A percentile compares a stretch with the other conserved stretches of the same genome.
These are phyloP conservation scores for Drosophila obscura DNA, from an alignment of 1,140 invertebrate genomes.

Conservation along the genomic window DNA sequence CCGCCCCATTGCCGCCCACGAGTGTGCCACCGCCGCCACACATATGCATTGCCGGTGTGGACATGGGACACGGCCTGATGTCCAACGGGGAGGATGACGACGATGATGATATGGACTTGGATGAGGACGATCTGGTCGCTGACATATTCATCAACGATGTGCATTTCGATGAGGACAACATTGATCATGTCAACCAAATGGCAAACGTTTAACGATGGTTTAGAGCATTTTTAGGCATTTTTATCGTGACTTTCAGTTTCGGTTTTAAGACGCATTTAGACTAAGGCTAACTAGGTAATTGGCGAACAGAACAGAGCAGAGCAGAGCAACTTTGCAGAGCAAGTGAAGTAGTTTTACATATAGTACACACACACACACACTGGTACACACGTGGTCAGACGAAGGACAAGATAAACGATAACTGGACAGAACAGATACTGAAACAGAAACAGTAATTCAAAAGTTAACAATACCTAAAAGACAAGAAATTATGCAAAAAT, in stretches of 20 bases:
- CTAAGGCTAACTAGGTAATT: constrained; percentile 54
- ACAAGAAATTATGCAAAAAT: constrained; percentile 79
- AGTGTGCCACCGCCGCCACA: constrained; percentile 82
- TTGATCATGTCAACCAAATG: constrained; percentile 81
- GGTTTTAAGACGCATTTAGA: constrained; percentile 67
- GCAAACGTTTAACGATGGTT: constrained; percentile 81
- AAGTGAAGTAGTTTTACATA: constrained; percentile 37
- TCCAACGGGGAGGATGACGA: constrained; percentile 76
- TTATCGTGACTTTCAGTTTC: constrained; percentile 73
- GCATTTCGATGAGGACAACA: constrained; percentile 81
- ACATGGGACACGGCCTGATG: constrained; percentile 69
- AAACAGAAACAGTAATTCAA: constrained; percentile 68
- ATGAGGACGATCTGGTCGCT: constrained; percentile 68
- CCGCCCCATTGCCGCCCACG: constrained; percentile 79
- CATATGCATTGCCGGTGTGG: constrained; percentile 79
- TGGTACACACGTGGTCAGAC: constrained; percentile 14
- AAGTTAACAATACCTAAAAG: constrained; percentile 83
- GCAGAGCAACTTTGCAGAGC: constrained; percentile 36
- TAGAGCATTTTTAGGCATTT: constrained; percentile 56
- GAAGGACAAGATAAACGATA: constrained; percentile 20
- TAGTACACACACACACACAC: constrained; percentile 13
- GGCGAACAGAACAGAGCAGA: constrained; percentile 20
- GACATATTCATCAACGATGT: constrained; percentile 83
- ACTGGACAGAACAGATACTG: background rate
- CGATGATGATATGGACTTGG: constrained; percentile 73